Evolutionary conservation across 2,113 vertebrate species (phyloP).

Genomic region (Macquaria ambigua): DNA sequence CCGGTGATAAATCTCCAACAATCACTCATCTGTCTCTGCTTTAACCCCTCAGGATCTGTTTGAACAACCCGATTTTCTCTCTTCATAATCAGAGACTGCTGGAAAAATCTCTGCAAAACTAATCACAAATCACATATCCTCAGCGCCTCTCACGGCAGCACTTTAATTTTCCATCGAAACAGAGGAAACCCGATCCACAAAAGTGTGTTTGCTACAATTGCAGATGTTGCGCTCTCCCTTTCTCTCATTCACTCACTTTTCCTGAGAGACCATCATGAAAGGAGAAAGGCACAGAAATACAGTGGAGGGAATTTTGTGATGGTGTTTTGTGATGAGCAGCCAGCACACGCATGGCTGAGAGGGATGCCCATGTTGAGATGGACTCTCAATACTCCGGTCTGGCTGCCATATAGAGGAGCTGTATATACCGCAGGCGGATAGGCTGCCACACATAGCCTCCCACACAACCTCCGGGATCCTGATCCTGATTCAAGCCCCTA

Average conservation of each 20-base stretch:
- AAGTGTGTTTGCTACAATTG: slow-evolving; percentile 74
- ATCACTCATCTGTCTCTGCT: slow-evolving; percentile 64
- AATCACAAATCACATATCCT: slow-evolving; percentile 77
- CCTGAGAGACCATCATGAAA: slow-evolving; percentile 50
- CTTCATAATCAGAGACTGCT: slow-evolving; percentile 59
- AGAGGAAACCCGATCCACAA: slow-evolving; percentile 72
- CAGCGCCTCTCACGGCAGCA: slow-evolving; percentile 64
- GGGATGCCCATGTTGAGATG: slow-evolving; percentile 42
- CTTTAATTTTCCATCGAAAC: slow-evolving; percentile 82
- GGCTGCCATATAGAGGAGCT: slow-evolving; percentile 38
- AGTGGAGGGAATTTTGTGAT: slow-evolving; percentile 48
- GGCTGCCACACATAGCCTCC: slow-evolving; percentile 25
- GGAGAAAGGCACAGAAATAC: slow-evolving; percentile 39
- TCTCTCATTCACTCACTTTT: slow-evolving; percentile 54
- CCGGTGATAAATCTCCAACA: slow-evolving; percentile 47
- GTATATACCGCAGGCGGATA: slow-evolving; percentile 35
- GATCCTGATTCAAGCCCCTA: slow-evolving; percentile 28
- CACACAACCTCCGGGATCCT: slow-evolving; percentile 45
- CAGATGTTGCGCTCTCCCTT: slow-evolving; percentile 77
- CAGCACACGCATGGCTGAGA: slow-evolving; percentile 62
- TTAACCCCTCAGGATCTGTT: slow-evolving; percentile 67
- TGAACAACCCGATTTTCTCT: slow-evolving; percentile 61
- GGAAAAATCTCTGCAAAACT: slow-evolving; percentile 82
- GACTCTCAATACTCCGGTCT: slow-evolving; percentile 42
- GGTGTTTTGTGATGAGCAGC: slow-evolving; percentile 55